Base-by-base conservation (phyloP, 2,888 invertebrate genomes). In the Hirtodrosophila histrioides region DNA sequence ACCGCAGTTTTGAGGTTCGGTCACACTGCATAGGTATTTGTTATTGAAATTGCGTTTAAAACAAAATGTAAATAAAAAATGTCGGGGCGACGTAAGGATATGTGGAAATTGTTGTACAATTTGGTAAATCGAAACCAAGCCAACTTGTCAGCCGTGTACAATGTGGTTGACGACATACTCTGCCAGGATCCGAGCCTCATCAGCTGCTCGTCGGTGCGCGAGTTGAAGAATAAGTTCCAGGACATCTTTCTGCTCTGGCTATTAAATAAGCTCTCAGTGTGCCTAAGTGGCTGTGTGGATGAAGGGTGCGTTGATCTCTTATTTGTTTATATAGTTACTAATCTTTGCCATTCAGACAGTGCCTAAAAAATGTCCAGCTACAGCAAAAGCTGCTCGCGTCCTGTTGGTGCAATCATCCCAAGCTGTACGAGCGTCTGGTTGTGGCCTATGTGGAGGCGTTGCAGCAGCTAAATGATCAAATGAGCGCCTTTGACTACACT, bases 91-190 rank as follows among this genome's bases (percentile, higher is more conserved):
- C 89, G 89, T 0, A 89, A 87, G 54, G 91, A 91, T 58, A 91
- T 91, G 82, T 91, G 90, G 90, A 88, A 88, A 43, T 69, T 91
- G 54, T 72, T 91, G 3, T 91, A 90, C 63, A 89, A 76, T 49
- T 67, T 91, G 44, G 89, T 91, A 0, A 88, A 87, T 43, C 81
- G 88, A 3, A 87, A 80, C 45, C 78, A 82, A 11, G 60, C 62
- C 3, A 83, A 88, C 46, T 37, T 88, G 4, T 68, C 73, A 12
- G 82, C 88, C 36, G 75, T 88, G 0, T 88, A 87, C 55, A 76
- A 69, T 2, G 84, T 85, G 11, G 88, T 90, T 7, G 89, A 90
- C 48, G 86, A 88, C 10, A 89, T 90, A 40, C 77, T 90, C 8
- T 90, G 89, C 66, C 86, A 89, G 58, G 90, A 90, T 44, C 89